Base-by-base conservation (phyloP, 1,140 invertebrate genomes). In the Microplitis demolitor region DNA sequence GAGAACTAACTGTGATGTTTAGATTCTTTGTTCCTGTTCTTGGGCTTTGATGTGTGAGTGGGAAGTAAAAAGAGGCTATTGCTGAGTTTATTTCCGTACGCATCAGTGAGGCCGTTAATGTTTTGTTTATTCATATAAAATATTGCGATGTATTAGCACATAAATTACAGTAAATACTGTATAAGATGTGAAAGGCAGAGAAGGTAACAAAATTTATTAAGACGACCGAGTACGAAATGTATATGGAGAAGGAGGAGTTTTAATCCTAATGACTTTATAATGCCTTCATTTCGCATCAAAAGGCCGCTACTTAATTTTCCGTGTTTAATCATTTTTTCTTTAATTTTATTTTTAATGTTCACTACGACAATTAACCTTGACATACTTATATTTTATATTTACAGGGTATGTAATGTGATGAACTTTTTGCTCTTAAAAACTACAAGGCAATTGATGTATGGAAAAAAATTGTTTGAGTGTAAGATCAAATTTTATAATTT, bases 101-200 rank as follows among this genome's bases (percentile, higher is more conserved):
- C 68, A 63, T 9, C 4, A 60, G 56, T 53, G 76, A 58, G 77
- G 76, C 78, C 79, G 79, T 81, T 83, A 84, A 84, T 83, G 81
- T 81, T 84, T 84, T 82, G 80, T 84, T 78, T 84, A 85, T 83
- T 83, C 79, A 83, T 83, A 84, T 84, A 85, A 83, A 84, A 78
- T 78, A 75, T 74, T 68, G 67, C 74, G 79, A 80, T 80, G 81
- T 63, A 74, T 81, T 80, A 69, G 76, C 83, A 83, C 81, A 79
- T 81, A 79, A 82, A 58, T 58, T 54, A 54, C 53, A 24, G 33
- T 64, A 74, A 37, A 66, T 51, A 63, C 73, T 60, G 62, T 34
- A 58, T 13, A 58, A 58, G 56, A 58, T 34, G 16, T 64, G 11
- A 63, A 67, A 60, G 37, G 5, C n/a, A 39, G 37, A 35, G 56